Conservation (phyloP, 2,888 invertebrate genomes). For the Rotaria macrura region DNA sequence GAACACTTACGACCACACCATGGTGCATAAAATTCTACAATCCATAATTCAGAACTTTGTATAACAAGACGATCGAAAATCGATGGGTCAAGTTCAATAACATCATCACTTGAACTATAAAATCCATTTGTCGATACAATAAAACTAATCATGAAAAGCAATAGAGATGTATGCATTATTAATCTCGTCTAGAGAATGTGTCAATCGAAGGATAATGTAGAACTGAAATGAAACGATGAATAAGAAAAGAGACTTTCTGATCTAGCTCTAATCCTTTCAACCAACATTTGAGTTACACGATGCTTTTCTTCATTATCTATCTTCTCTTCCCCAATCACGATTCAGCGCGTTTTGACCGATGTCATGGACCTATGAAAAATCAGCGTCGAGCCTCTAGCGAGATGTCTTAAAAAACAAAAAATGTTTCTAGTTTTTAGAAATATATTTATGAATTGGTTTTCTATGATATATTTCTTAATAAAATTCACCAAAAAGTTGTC, state of each 20-base stretch:
- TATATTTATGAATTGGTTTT: background rate
- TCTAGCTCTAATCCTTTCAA: background rate
- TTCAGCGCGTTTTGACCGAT: constrained; percentile 7
- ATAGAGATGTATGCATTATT: background rate
- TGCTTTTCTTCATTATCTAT: background rate
- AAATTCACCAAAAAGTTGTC: background rate
- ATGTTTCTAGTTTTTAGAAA: too few species aligned
- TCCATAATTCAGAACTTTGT: constrained; percentile 59
- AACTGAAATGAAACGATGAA: background rate
- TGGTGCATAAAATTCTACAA: constrained; percentile 88
- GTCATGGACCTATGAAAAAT: background rate
- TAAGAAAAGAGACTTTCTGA: background rate
- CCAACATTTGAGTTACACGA: background rate
- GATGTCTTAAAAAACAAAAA: background rate
- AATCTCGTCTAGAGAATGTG: background rate
- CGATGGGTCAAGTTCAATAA: constrained; percentile 81
- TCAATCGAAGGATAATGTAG: background rate
- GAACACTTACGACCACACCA: constrained; percentile 57
- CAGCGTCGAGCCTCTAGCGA: background rate
- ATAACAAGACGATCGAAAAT: constrained; percentile 64
- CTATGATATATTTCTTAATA: background rate
- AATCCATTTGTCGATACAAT: background rate
- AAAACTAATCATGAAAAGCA: background rate
- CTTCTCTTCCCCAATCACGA: background rate
- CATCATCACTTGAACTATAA: constrained; percentile 46